phyloP scores from a whole-genome alignment of 2,797 vertebrate genomes.

The Coendou prehensilis region DNA sequence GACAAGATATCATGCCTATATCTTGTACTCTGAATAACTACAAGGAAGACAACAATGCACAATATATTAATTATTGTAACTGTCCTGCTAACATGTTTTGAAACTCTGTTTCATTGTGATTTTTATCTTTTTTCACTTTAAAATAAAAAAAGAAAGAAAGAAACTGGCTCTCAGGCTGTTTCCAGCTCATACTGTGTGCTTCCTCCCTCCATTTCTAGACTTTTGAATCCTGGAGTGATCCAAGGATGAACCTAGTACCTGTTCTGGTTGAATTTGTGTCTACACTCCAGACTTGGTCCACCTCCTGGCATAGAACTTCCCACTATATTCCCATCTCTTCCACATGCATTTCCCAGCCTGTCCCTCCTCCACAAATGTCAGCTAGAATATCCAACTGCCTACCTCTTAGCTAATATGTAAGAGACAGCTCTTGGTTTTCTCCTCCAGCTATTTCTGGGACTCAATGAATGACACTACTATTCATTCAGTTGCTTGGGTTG shows the following conservation, averaged over 20 bases:
- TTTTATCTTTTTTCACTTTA: too few species aligned
- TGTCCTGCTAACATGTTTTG: too few species aligned
- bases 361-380: not conserved
- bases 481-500: not conserved
- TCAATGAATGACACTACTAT: not conserved
- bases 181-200: not conserved
- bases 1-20: too few species aligned
- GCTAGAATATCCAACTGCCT: not conserved
- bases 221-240: not conserved
- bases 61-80: too few species aligned
- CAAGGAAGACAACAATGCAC: too few species aligned
- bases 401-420: not conserved
- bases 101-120: too few species aligned
- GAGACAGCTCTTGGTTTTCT: not conserved
- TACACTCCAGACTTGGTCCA: not conserved
- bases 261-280: not conserved
- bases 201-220: not conserved
- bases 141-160: not conserved
- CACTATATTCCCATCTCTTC: not conserved
- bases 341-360: not conserved
- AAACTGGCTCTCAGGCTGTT: not conserved
- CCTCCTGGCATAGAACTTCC: not conserved
- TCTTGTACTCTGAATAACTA: too few species aligned
- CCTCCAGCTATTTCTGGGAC: not conserved
- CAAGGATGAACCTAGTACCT: not conserved